Evolutionary conservation across 1,140 invertebrate species (phyloP).

Genomic region (Pollicipes pollicipes): DNA sequence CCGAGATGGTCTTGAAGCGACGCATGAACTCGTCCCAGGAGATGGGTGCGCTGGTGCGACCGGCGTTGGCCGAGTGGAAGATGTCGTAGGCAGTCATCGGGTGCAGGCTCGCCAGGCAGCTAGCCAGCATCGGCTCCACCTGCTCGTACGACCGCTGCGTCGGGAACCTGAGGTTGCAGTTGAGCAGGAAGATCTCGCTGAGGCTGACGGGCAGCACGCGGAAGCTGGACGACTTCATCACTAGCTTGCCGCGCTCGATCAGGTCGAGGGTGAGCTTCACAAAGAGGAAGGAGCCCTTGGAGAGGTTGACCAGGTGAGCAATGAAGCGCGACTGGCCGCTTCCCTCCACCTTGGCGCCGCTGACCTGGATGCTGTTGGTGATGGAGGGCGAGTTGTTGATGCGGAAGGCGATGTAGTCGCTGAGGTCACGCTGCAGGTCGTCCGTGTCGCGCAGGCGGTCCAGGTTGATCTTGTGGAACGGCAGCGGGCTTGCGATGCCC

Average conservation of each 20-base stretch:
- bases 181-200: constrained; percentile 76
- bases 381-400: constrained; percentile 43
- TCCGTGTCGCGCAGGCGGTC: constrained; percentile 19
- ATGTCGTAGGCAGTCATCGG: constrained; percentile 79
- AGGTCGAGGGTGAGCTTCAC: constrained; percentile 82
- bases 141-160: constrained; percentile 77
- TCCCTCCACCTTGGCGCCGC: background rate
- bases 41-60: constrained; percentile 46
- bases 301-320: constrained; percentile 58
- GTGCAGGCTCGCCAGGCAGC: constrained; percentile 74
- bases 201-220: constrained; percentile 80
- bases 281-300: constrained; percentile 81
- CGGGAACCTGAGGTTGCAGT: constrained; percentile 82
- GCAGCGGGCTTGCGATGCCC: constrained; percentile 30
- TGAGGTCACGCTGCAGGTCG: constrained; percentile 38
- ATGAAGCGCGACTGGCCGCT: constrained; percentile 36
- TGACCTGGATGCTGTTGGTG: constrained; percentile 19
- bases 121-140: constrained; percentile 59
- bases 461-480: constrained; percentile 41
- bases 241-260: constrained; percentile 76
- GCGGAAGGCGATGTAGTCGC: constrained; percentile 69
- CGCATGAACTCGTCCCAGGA: constrained; percentile 72
- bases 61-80: constrained; percentile 79
- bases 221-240: constrained; percentile 79
- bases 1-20: constrained; percentile 32